Conservation (phyloP, 2,113 vertebrate genomes). For the Cricetomys ansorgei region DNA sequence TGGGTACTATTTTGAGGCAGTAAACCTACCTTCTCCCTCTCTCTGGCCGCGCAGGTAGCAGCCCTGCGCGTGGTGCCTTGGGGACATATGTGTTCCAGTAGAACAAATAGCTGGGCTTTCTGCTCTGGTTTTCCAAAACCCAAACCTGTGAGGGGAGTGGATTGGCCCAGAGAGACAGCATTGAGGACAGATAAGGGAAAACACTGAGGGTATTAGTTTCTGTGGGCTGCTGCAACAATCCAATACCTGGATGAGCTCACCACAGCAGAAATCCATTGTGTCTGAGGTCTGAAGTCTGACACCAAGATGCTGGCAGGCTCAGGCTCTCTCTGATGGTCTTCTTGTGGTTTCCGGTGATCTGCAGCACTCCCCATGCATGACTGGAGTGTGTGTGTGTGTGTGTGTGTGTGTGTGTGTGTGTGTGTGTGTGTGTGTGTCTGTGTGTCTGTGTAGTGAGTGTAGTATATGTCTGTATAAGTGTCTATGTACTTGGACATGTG, state of each 20-base stretch:
- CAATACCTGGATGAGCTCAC: no score
- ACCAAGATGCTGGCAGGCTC: background rate
- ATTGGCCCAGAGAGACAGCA: background rate
- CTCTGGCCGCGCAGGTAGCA: background rate
- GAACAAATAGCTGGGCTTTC: background rate
- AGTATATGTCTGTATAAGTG: background rate
- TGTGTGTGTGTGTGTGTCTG: background rate
- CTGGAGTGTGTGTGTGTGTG: background rate
- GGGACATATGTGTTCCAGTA: background rate
- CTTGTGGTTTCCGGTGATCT: background rate
- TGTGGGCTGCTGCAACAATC: background rate
- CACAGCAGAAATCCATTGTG: background rate
- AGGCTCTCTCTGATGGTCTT: background rate
- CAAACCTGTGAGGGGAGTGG: background rate
- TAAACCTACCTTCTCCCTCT: background rate
- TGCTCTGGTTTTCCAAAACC: conserved; percentile 21
- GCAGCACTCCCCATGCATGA: background rate
- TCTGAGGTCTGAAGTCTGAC: background rate
- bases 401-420: background rate
- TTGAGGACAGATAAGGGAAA: background rate
- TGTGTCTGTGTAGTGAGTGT: background rate
- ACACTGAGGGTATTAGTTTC: background rate
- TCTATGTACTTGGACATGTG: background rate
- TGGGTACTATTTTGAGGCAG: background rate
- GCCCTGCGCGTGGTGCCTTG: background rate